Conservation (phyloP, 1,140 invertebrate species). For the Leucophenga varia region DNA sequence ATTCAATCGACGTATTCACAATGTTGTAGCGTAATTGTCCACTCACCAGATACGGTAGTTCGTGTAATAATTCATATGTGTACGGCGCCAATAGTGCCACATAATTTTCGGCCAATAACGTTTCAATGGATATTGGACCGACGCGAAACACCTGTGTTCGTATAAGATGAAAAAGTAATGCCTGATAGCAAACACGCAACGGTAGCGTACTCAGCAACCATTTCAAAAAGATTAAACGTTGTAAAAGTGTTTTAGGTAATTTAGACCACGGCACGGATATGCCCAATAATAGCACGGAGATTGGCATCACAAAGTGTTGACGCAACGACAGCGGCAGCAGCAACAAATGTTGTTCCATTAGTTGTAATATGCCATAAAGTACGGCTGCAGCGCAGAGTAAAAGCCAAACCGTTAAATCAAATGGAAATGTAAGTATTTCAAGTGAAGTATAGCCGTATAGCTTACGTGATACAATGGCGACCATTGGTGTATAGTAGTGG, state of each 20-base stretch:
- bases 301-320: conserved; percentile 4
- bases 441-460: conserved; percentile 29
- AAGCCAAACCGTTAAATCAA: conserved; percentile 27
- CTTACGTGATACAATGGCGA: conserved; percentile 19
- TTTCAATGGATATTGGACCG: conserved; percentile 27
- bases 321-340: conserved; percentile 20
- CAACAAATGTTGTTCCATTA: too few species aligned
- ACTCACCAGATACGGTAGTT: too few species aligned
- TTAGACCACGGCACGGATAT: conserved; percentile 4
- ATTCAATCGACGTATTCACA: conserved; percentile 15
- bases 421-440: conserved; percentile 35
- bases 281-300: conserved; percentile 28
- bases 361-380: too few species aligned
- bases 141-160: conserved; percentile 31
- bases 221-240: conserved; percentile 28
- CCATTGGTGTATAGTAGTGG: conserved; percentile 30
- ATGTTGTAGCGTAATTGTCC: conserved; percentile 6
- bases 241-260: conserved; percentile 22
- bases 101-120: conserved; percentile 29
- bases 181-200: conserved; percentile 43
- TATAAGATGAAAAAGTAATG: conserved; percentile 36
- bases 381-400: conserved; percentile 17
- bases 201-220: conserved; percentile 35
- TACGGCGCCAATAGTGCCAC: conserved; percentile 16
- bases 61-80: conserved; percentile 26